These are phyloP conservation scores for Meloidogyne floridensis DNA, from an alignment of 1,140 invertebrate species.

Conservation along the genomic window DNA sequence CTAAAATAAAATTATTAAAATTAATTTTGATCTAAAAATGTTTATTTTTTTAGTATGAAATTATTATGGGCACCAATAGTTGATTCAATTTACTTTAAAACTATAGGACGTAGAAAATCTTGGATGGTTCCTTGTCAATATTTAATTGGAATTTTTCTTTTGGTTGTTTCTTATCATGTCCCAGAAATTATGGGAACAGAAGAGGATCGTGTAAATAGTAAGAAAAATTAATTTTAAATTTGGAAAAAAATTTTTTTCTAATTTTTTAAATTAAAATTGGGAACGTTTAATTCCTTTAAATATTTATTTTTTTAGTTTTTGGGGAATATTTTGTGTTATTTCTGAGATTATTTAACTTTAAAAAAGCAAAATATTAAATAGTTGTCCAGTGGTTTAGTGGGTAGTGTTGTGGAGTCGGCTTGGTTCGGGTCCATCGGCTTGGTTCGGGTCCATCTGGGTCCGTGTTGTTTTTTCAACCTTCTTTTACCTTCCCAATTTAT, in stretches of 20 bases:
- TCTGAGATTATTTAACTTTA: too few relatives aligned
- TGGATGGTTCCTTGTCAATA: conserved; percentile 89
- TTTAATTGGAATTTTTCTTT: conserved; percentile 77
- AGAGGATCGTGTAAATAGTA: conserved; percentile 12
- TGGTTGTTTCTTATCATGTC: conserved; percentile 78
- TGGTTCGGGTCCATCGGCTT: too few relatives aligned
- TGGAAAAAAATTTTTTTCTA: neutral
- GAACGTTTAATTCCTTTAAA: too few relatives aligned
- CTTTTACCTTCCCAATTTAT: too few relatives aligned
- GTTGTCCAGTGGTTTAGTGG: too few relatives aligned
- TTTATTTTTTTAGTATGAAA: conserved; percentile 73
- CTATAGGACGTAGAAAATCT: conserved; percentile 89
- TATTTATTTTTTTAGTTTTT: too few relatives aligned
- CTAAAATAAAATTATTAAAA: neutral
- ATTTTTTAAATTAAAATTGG: neutral
- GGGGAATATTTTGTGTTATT: too few relatives aligned
- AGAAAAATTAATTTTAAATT: neutral
- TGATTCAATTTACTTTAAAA: conserved; percentile 81
- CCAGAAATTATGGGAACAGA: conserved; percentile 76
- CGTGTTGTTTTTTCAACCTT: too few relatives aligned
- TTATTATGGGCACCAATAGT: conserved; percentile 96
- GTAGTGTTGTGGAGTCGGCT: too few relatives aligned
- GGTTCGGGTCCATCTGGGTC: too few relatives aligned
- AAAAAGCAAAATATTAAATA: too few relatives aligned
- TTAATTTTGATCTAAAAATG: neutral